A percentile compares a stretch with the other conserved stretches of the same genome.
phyloP scores from a whole-genome alignment of 2,888 invertebrate genomes.

The Ganaspis brasiliensis region DNA sequence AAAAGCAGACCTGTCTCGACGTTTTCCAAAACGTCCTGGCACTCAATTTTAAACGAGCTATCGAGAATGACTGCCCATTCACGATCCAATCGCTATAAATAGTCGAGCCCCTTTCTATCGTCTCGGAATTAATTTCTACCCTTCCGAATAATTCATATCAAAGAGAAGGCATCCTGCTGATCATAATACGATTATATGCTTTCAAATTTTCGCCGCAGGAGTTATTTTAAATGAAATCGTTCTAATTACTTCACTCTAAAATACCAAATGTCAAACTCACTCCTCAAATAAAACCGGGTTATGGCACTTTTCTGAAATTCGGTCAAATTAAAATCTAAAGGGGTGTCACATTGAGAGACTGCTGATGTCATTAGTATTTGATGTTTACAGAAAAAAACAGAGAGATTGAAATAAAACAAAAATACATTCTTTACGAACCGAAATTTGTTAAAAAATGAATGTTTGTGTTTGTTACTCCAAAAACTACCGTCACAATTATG shows the following conservation, averaged over 20 bases:
- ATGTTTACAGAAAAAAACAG: too few species aligned
- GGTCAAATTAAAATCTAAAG: not conserved
- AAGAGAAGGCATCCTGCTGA: constrained; percentile 38
- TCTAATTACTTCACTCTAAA: constrained; percentile 2
- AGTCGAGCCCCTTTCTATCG: constrained; percentile 68
- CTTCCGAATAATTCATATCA: constrained; percentile 68
- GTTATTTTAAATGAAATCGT: not conserved
- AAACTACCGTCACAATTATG: too few species aligned
- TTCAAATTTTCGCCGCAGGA: constrained; percentile 6
- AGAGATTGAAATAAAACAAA: too few species aligned
- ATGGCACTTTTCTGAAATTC: not conserved
- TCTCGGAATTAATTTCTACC: constrained; percentile 69
- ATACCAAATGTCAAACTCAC: constrained; percentile 15
- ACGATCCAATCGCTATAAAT: constrained; percentile 57
- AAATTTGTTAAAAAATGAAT: too few species aligned
- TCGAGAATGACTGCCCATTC: constrained; percentile 32
- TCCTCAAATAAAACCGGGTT: not conserved
- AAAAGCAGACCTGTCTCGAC: not conserved
- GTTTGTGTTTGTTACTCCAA: too few species aligned
- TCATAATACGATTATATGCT: constrained; percentile 24
- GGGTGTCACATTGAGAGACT: too few species aligned
- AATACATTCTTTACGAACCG: too few species aligned
- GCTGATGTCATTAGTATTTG: too few species aligned
- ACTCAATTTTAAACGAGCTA: constrained; percentile 36
- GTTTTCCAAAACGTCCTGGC: constrained; percentile 19